These are phyloP conservation scores for Triops cancriformis DNA, from an alignment of 1,140 invertebrate genomes.

Conservation along the genomic window DNA sequence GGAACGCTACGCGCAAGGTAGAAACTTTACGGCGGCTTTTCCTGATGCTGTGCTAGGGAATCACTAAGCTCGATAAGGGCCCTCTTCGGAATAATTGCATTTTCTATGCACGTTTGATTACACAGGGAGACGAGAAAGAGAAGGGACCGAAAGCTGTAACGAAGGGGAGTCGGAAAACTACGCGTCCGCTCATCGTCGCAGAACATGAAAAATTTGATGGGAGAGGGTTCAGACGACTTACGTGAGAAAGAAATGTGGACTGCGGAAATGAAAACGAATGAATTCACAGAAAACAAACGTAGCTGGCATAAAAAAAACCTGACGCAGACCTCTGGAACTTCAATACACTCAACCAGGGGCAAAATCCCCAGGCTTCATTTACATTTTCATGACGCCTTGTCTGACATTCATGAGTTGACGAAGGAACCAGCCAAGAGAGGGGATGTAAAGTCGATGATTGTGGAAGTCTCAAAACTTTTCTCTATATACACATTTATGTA, in stretches of 20 bases:
- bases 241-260: neutral
- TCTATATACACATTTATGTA: neutral
- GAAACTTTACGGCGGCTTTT: neutral
- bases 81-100: neutral
- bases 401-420: slow-evolving; percentile 10
- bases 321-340: neutral
- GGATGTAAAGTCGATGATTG: neutral
- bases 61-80: neutral
- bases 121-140: neutral
- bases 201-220: neutral
- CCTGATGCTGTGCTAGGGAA: neutral
- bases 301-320: neutral
- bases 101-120: slow-evolving; percentile 3
- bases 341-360: neutral
- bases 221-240: neutral
- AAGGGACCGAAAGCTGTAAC: neutral
- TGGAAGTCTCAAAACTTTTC: neutral
- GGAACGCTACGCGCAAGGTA: neutral
- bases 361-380: neutral
- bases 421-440: neutral
- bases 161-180: neutral
- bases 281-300: neutral
- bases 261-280: neutral
- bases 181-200: neutral
- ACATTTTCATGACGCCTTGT: slow-evolving; percentile 11